Evolutionary conservation across 2,888 invertebrate genomes (phyloP).

Genomic region (Clivina fossor): DNA sequence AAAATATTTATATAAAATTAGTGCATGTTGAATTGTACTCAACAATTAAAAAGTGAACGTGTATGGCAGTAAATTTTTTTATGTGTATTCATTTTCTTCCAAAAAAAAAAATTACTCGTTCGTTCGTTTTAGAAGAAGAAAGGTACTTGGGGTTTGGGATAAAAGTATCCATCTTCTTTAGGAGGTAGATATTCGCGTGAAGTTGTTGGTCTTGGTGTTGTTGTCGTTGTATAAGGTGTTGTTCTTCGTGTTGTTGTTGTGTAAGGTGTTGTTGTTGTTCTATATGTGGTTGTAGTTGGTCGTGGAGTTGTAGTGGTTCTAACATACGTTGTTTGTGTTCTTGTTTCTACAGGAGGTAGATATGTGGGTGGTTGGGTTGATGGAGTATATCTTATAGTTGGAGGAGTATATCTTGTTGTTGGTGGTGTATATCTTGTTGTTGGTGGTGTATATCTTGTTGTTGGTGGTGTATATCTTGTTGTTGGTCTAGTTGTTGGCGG

Average conservation of each 20-base stretch:
- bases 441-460: slow-evolving; percentile 6
- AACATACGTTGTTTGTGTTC: slow-evolving; percentile 4
- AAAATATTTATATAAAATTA: neutral
- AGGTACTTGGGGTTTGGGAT: slow-evolving; percentile 24
- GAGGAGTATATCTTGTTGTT: slow-evolving; percentile 2
- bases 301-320: slow-evolving; percentile 4
- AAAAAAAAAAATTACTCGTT: neutral
- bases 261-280: slow-evolving; percentile 3
- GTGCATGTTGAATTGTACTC: neutral
- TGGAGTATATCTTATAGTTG: slow-evolving; percentile 4
- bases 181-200: slow-evolving; percentile 26
- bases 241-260: slow-evolving; percentile 10
- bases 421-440: neutral
- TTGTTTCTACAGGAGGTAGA: neutral
- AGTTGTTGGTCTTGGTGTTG: slow-evolving; percentile 7
- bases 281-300: slow-evolving; percentile 2
- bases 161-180: slow-evolving; percentile 26
- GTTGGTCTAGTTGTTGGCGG: neutral
- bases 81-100: too few relatives aligned
- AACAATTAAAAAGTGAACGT: slow-evolving; percentile 2
- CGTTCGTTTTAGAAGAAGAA: slow-evolving; percentile 18
- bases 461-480: neutral
- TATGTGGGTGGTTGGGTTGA: slow-evolving; percentile 17
- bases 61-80: slow-evolving; percentile 18
- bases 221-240: slow-evolving; percentile 15